These are phyloP conservation scores for Varanus komodoensis DNA, from an alignment of 2,113 vertebrate species.

Conservation along the genomic window DNA sequence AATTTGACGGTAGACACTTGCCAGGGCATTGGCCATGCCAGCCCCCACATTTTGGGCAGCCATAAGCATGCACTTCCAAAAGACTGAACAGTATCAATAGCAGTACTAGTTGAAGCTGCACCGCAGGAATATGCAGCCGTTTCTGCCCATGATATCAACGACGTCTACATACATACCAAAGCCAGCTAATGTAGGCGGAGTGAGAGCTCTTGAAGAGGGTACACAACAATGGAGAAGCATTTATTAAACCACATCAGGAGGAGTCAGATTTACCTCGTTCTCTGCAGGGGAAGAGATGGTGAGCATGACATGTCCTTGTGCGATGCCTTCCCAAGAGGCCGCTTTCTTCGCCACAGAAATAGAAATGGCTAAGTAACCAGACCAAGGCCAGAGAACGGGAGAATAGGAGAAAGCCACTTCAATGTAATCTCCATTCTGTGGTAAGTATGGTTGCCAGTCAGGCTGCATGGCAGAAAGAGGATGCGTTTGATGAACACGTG, in stretches of 20 bases:
- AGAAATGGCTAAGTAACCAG: constrained; percentile 96
- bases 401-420: constrained; percentile 97
- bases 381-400: constrained; percentile 95
- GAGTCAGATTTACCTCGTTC: constrained; percentile 81
- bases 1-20: too few relatives aligned
- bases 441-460: constrained; percentile 97
- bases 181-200: not conserved
- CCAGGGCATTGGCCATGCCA: too few relatives aligned
- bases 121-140: not conserved
- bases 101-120: not conserved
- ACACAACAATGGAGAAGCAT: too few relatives aligned
- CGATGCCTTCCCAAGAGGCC: constrained; percentile 94
- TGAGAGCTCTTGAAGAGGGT: not conserved
- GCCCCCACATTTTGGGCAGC: too few relatives aligned
- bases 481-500: not conserved
- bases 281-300: constrained; percentile 93
- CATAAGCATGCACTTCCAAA: too few relatives aligned
- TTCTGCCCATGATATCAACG: not conserved
- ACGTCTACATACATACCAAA: not conserved
- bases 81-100: too few relatives aligned
- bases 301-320: constrained; percentile 96
- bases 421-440: constrained; percentile 95
- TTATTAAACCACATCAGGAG: not conserved
- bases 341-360: constrained; percentile 98
- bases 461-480: constrained; percentile 78